phyloP scores from a whole-genome alignment of 2,888 invertebrate species.

The Rhagonycha fulva region DNA sequence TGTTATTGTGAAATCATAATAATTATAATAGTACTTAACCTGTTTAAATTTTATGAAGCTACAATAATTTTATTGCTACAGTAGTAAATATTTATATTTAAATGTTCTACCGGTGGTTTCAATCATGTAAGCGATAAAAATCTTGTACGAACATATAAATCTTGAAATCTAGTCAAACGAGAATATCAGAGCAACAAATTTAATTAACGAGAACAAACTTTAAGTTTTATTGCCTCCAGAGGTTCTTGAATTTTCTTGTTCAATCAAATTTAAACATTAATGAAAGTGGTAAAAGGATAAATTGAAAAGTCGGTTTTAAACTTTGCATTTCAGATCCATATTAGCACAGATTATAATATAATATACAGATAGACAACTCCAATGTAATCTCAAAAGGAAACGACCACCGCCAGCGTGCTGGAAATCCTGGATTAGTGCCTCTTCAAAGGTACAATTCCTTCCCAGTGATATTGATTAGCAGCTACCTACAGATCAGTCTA shows the following conservation, averaged over 20 bases:
- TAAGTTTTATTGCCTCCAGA: neutral
- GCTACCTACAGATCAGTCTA: too few relatives aligned
- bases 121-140: neutral
- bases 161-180: neutral
- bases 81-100: neutral
- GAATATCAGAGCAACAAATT: neutral
- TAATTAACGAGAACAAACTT: neutral
- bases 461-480: too few relatives aligned
- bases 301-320: neutral
- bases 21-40: neutral
- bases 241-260: neutral
- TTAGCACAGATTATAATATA: too few relatives aligned
- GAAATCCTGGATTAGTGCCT: too few relatives aligned
- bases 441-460: too few relatives aligned
- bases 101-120: neutral
- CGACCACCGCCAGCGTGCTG: too few relatives aligned
- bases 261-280: neutral
- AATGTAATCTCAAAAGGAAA: too few relatives aligned
- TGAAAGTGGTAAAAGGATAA: neutral
- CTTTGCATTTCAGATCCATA: neutral
- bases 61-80: neutral
- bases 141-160: neutral
- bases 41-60: neutral
- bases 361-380: too few relatives aligned
- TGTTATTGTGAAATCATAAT: too few relatives aligned